Percentiles rank a stretch among this genome's conserved stretches.
These are phyloP conservation scores for Melanargia galathea DNA, from an alignment of 2,888 invertebrate genomes.

Conservation along the genomic window DNA sequence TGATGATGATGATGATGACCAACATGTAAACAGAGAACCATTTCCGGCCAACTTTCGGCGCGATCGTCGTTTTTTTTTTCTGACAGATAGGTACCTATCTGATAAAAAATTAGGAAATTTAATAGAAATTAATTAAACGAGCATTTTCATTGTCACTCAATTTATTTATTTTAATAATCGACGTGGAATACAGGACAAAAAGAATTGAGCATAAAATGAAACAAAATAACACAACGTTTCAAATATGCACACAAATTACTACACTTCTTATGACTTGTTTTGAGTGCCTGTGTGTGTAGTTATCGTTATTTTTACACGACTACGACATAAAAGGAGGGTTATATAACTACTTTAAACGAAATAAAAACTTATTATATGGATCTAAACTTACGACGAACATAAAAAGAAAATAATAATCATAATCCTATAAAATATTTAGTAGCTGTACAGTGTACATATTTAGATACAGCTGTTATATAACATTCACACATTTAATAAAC, in stretches of 20 bases:
- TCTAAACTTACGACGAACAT: neutral
- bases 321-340: too few relatives aligned
- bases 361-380: neutral
- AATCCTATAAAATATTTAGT: neutral
- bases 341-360: too few relatives aligned
- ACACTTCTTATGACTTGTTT: too few relatives aligned
- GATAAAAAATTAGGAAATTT: too few relatives aligned
- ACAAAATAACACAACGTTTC: neutral
- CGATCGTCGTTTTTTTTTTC: too few relatives aligned
- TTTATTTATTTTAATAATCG: slow-evolving; percentile 22
- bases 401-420: neutral
- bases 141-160: slow-evolving; percentile 22
- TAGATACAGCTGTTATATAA: neutral
- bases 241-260: too few relatives aligned
- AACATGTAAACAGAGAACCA: too few relatives aligned
- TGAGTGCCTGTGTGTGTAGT: too few relatives aligned
- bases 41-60: too few relatives aligned
- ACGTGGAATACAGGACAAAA: neutral
- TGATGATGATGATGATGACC: too few relatives aligned
- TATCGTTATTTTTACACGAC: too few relatives aligned
- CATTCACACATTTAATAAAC: neutral
- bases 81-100: too few relatives aligned
- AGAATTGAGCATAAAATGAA: neutral
- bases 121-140: neutral
- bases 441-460: neutral